Base-by-base conservation (phyloP, 2,888 invertebrate species). In the Catocala sponsa region DNA sequence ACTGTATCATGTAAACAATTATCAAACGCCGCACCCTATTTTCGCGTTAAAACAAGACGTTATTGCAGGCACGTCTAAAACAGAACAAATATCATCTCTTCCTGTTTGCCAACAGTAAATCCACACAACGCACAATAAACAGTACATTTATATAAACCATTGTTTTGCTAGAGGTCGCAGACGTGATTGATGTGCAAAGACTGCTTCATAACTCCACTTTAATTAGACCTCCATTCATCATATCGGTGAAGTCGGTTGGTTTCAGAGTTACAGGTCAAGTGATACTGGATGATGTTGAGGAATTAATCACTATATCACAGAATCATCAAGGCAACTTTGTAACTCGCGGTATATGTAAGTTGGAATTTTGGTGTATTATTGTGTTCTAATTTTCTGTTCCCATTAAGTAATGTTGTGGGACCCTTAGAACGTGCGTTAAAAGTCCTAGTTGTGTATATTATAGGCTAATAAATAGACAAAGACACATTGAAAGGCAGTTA, bases 221-320 rank as follows among this genome's bases (percentile, higher is more conserved):
- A 51, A 58, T 33, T 32, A 54, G 61, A 72, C 32, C 59, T 58
- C 12, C 10, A 54, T 6, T 41, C 4, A 32, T 38, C 12, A 11
- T 9, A 6, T 46, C 48, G 32, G 9, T 43, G 5, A 6, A 15
- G 41, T 5, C 15, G 4, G 5, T 9, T 41, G 38, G 43, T 65
- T 54, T 47, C 7, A 32, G 9, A 13, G 9, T 4, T 2, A 48
- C 10, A 25, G 64, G 6, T 51, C 69, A 47, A 32, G 25, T 6
- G 35, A 47, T 13, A 42, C 6, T 62, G 62, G 76, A 4, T 11
- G 15, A 10, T 32, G 44, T 15, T 13, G 33, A 7, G 7, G 41
- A 65, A 72, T 68, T 72, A 76, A 76, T 72, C 69, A 58, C 35
- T 15, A 5, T 65, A 73, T 62, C 76, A 60, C 62, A 25, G 50